Percentiles rank a stretch among this genome's conserved stretches.
Evolutionary conservation across 2,888 invertebrate species (phyloP).

Genomic region (Diploptera punctata): DNA sequence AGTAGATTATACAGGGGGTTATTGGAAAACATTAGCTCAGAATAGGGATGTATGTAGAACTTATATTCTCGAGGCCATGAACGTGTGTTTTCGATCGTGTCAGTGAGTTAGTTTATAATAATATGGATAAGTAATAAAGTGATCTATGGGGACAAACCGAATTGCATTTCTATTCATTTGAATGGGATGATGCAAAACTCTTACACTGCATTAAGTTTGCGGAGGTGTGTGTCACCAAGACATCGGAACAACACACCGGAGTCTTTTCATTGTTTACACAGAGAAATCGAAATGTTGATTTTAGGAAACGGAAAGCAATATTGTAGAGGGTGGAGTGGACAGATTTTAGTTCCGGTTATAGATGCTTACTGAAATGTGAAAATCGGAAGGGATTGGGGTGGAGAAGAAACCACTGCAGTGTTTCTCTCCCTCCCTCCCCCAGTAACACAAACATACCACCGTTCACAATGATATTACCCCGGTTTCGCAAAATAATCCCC

Average conservation of each 20-base stretch:
- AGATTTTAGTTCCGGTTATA: background rate
- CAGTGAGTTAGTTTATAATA: no score
- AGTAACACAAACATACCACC: background rate
- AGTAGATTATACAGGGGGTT: no score
- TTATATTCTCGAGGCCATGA: no score
- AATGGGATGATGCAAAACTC: no score
- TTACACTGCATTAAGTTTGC: no score
- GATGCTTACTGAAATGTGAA: conserved; percentile 14
- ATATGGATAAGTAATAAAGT: no score
- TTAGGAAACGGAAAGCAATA: background rate
- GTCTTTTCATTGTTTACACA: background rate
- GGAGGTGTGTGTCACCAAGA: no score
- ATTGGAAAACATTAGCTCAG: no score
- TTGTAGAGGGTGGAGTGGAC: background rate
- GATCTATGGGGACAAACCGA: no score
- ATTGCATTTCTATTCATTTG: no score
- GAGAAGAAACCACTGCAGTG: background rate
- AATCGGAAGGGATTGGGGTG: background rate
- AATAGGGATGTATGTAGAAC: no score
- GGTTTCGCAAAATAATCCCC: conserved; percentile 21
- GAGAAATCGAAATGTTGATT: conserved; percentile 19
- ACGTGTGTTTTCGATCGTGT: no score
- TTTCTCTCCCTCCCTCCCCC: background rate
- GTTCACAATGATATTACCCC: conserved; percentile 6
- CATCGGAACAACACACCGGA: background rate